Base-by-base conservation (phyloP, 2,113 vertebrate species). In the Triplophysa siluroides region DNA sequence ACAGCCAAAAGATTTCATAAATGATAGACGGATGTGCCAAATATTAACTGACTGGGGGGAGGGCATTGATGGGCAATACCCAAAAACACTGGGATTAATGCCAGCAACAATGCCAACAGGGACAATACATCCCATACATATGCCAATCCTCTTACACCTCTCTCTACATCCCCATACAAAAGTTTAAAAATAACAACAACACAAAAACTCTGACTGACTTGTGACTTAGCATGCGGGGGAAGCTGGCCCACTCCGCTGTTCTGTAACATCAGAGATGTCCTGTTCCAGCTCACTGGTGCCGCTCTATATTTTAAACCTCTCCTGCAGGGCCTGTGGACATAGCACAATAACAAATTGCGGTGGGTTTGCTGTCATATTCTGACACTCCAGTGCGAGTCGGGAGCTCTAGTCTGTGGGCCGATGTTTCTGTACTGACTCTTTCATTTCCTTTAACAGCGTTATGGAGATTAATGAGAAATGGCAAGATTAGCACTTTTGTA, bases 271-370 rank as follows among this genome's bases (percentile, higher is more conserved):
- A 83, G 81, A 60, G 47, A 91, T 92, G 67, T 89, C 83, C 19
- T 83, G 86, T 63, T 93, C 89, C 82, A 93, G 78, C 50, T 91
- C 84, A 86, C 68, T 62, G 38, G 91, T 89, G 8, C 87, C 91
- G n/a, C 90, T 88, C 84, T 93, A 88, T 0, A 85, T 89, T 85
- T 92, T 90, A 69, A 92, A 91, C 81, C 91, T 90, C 85, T 93
- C 88, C 76, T 92, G 91, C 73, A 90, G 81, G 0, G 88, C 87
- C 92, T 94, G 85, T 1, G 24, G 52, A 79, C 47, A 50, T 9
- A 80, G 33, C 19, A 26, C 67, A 73, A 63, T 13, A 45, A 54
- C 26, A 64, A 64, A 73, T 38, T 70, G 56, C 41, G 58, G 21
- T 21, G 5, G 58, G 26, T 33, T 63, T 21, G 50, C 81, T 45